These are phyloP conservation scores for Asarcornis scutulata DNA, from an alignment of 2,113 vertebrate genomes.

Conservation along the genomic window DNA sequence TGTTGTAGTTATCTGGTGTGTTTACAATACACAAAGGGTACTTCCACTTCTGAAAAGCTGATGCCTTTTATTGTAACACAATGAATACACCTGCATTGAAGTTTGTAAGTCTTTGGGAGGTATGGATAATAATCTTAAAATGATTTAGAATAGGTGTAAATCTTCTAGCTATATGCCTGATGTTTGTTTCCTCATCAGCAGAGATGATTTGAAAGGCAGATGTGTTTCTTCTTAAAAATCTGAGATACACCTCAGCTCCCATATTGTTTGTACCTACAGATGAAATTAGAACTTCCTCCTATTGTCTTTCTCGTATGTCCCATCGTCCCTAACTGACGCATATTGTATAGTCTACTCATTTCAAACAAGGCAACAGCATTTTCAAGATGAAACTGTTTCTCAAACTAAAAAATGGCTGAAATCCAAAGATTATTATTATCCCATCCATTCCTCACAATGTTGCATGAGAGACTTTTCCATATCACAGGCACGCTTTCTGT, in stretches of 20 bases:
- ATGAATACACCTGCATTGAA: not conserved
- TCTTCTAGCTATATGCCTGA: not conserved
- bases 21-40: not conserved
- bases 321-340: constrained; percentile 77
- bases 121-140: not conserved
- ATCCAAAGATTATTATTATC: constrained; percentile 73
- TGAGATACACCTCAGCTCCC: constrained; percentile 53
- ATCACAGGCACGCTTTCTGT: not conserved
- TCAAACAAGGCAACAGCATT: constrained; percentile 46
- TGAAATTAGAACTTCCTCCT: constrained; percentile 80
- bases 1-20: accelerated
- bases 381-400: constrained; percentile 43
- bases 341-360: constrained; percentile 49
- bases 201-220: constrained; percentile 75
- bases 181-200: constrained; percentile 30
- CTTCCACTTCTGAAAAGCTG: not conserved
- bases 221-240: constrained; percentile 66
- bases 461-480: constrained; percentile 29
- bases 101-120: not conserved
- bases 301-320: constrained; percentile 75
- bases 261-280: constrained; percentile 79
- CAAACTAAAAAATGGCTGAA: constrained; percentile 32
- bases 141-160: constrained; percentile 37
- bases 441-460: constrained; percentile 7
- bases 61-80: not conserved